These are phyloP conservation scores for Cheilosia vernalis DNA, from an alignment of 2,888 invertebrate species.

Conservation along the genomic window DNA sequence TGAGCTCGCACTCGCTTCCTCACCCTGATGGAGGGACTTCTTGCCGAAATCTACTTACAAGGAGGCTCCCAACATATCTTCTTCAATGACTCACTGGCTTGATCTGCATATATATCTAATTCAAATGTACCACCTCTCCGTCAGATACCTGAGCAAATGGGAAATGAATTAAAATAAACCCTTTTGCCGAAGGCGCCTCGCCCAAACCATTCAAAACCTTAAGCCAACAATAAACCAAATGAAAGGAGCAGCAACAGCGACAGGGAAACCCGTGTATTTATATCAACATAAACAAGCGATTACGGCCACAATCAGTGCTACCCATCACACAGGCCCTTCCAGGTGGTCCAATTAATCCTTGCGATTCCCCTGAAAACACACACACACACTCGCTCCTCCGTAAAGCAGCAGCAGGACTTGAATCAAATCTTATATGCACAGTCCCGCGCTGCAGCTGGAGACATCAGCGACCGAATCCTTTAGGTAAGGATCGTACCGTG, in stretches of 20 bases:
- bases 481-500: constrained; percentile 46
- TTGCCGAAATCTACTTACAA: too few relatives aligned
- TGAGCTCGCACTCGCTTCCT: too few relatives aligned
- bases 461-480: constrained; percentile 23
- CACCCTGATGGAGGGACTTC: too few relatives aligned
- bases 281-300: constrained; percentile 73
- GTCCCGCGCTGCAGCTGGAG: not conserved
- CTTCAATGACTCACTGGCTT: too few relatives aligned
- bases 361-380: constrained; percentile 64
- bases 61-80: too few relatives aligned
- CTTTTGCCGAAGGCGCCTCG: constrained; percentile 29
- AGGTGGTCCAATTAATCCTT: constrained; percentile 75
- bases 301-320: constrained; percentile 75
- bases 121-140: too few relatives aligned
- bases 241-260: constrained; percentile 46
- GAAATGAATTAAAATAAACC: constrained; percentile 24
- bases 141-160: not conserved
- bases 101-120: too few relatives aligned
- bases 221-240: constrained; percentile 20
- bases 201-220: constrained; percentile 27
- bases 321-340: constrained; percentile 73
- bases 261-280: constrained; percentile 67
- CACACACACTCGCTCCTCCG: not conserved
- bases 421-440: constrained; percentile 1
- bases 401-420: not conserved